These are phyloP conservation scores for Guaruba guarouba DNA, from an alignment of 2,113 vertebrate genomes.

Conservation along the genomic window DNA sequence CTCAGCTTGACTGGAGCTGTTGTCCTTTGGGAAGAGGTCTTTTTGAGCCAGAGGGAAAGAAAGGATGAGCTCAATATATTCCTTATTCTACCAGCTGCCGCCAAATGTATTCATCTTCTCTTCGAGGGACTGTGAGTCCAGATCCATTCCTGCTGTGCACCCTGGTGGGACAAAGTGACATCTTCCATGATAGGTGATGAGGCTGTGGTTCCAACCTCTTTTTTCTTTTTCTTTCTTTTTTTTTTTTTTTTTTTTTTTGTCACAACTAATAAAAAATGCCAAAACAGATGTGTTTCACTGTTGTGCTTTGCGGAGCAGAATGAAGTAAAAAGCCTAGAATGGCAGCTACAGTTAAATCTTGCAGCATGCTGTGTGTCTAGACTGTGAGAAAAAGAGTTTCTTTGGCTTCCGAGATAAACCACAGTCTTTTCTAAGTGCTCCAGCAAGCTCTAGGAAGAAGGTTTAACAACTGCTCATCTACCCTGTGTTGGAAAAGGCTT, in stretches of 20 bases:
- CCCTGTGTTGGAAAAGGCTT: neutral
- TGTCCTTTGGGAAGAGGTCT: constrained; percentile 30
- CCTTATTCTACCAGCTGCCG: constrained; percentile 51
- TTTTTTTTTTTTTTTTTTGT: neutral
- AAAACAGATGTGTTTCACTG: constrained; percentile 21
- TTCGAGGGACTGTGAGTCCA: constrained; percentile 1
- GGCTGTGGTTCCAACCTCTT: neutral
- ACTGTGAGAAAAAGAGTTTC: neutral
- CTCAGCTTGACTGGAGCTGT: neutral
- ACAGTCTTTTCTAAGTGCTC: neutral
- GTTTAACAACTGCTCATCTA: neutral
- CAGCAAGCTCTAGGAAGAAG: neutral
- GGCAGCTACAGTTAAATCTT: neutral
- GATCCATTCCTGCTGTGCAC: neutral
- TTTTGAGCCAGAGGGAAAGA: constrained; percentile 17
- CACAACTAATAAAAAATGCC: constrained; percentile 9
- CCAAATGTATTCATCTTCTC: constrained; percentile 11
- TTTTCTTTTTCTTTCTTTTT: neutral
- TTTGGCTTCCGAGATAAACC: neutral
- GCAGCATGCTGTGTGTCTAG: neutral
- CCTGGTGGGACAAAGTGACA: constrained; percentile 49
- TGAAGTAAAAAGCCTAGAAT: neutral
- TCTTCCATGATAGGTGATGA: constrained; percentile 38
- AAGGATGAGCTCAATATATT: constrained; percentile 22
- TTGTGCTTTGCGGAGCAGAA: neutral